Evolutionary conservation across 2,113 vertebrate genomes (phyloP), one percentile per base, ranked within the genome.

Genomic region (Tupaia tana): DNA sequence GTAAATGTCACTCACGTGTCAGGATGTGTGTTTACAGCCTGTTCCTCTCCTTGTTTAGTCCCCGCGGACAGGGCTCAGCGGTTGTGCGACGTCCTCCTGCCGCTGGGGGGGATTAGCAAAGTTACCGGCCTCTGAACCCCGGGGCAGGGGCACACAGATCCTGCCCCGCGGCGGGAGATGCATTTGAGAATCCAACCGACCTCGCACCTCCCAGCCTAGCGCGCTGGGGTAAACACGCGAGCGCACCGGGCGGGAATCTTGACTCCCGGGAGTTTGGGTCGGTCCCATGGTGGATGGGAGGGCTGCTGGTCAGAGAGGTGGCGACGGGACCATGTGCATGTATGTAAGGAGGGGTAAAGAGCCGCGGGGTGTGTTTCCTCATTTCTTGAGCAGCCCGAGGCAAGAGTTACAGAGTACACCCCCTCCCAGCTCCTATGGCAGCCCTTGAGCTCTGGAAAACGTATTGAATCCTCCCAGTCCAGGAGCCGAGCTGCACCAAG

Each of bases 1-100:
- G 98, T 98, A 98, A 98, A 98, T 98, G 98, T 98, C 98, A 98
- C 96, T 98, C 98, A 98, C 95, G 95, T 98, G 98, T 98, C 98
- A 98, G 97, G 97, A 96, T 98, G 96, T 98, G 98, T 98, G 98
- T 98, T 98, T 98, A 98, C 98, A 98, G 97, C 97, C 98, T 96
- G 97, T 97, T 98, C 97, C 94, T 98, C 92, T 97, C 94, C 97
- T 97, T 95, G 93, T 94, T 95, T 96, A 97, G 98, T 98, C 98
- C 98, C 98, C 78, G 95, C 97, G 97, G 97, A 98, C 97, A 96
- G 96, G 97, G 96, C 92, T 98, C 96, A 93, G 96, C 94, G 93
- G 95, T 96, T 97, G 95, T 88, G 91, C 71, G 70, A 80, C 91
- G 96, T 97, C 97, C 97, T 94, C 94, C 92, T 77, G 96, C 96